These are phyloP conservation scores for Pseudomyrmex gracilis DNA, from an alignment of 1,140 invertebrate species.

Conservation along the genomic window DNA sequence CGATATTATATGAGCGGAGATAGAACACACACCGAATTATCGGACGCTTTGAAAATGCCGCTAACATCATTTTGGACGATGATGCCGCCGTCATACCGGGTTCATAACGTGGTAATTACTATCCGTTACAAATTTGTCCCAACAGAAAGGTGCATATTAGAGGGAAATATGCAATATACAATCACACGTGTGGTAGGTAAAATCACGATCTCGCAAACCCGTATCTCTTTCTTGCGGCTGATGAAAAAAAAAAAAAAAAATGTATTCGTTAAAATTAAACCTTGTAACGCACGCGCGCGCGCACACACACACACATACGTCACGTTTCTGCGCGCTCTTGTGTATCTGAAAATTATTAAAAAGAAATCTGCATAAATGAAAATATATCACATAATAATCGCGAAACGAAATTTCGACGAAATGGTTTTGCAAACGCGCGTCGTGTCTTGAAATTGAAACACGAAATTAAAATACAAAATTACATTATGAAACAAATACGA, in stretches of 20 bases:
- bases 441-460: slow-evolving; percentile 12
- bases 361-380: background rate
- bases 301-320: no score
- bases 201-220: background rate
- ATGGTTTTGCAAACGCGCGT: no score
- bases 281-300: no score
- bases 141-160: background rate
- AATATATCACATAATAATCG: no score
- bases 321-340: no score
- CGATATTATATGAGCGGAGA: slow-evolving; percentile 42
- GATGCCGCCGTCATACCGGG: slow-evolving; percentile 11
- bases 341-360: background rate
- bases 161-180: slow-evolving; percentile 3
- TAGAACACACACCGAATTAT: slow-evolving; percentile 39
- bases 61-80: slow-evolving; percentile 45
- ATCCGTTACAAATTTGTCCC: background rate
- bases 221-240: background rate
- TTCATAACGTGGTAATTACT: slow-evolving; percentile 41
- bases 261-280: background rate
- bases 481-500: slow-evolving; percentile 28
- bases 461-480: background rate
- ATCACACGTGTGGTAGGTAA: no score
- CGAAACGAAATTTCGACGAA: no score
- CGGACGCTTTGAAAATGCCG: slow-evolving; percentile 34
- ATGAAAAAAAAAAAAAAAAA: background rate